Base-by-base conservation (phyloP, 2,113 vertebrate species). In the Platichthys stellatus region DNA sequence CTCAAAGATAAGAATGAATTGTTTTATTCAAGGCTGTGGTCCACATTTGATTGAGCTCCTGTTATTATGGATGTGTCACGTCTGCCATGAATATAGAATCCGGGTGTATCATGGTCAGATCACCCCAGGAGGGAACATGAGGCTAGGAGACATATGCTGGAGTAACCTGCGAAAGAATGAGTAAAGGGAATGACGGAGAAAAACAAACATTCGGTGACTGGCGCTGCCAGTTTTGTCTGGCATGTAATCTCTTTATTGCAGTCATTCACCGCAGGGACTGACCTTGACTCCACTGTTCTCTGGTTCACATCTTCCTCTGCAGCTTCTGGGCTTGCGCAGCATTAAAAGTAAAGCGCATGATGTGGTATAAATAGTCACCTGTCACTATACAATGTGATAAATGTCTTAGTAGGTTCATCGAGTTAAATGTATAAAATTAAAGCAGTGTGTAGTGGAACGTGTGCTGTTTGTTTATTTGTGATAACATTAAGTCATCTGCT, bases 211-310 rank as follows among this genome's bases (percentile, higher is more conserved):
- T 76, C 1, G 43, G 86, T 86, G 79, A 78, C 89, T 89, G 83
- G 84, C 68, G 80, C 84, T 92, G 84, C 82, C 90, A 88, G 71
- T 82, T 72, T 75, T 83, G 85, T 90, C 83, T 84, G 80, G 69
- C 51, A 58, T 75, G 64, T 92, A 84, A 89, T 85, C 60, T 85
- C 65, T 93, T 90, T 90, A 93, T 90, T 92, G 84, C 78, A 14
- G 73, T 81, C 71, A 72, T 90, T 88, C 62, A 78, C 69, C 75
- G 67, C 24, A 51, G 73, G 63, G 38, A 61, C 74, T 87, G 90
- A 82, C 91, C 92, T 93, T 93, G 91, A 93, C 83, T 83, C 76
- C 4, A 13, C 51, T n/a, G 60, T 40, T 68, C 43, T 49, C 59
- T 20, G 45, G 40, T 71, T 86, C 38, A 85, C 26, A 17, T n/a